Conservation (phyloP, 2,888 invertebrate genomes). For the Volucella zonaria region DNA sequence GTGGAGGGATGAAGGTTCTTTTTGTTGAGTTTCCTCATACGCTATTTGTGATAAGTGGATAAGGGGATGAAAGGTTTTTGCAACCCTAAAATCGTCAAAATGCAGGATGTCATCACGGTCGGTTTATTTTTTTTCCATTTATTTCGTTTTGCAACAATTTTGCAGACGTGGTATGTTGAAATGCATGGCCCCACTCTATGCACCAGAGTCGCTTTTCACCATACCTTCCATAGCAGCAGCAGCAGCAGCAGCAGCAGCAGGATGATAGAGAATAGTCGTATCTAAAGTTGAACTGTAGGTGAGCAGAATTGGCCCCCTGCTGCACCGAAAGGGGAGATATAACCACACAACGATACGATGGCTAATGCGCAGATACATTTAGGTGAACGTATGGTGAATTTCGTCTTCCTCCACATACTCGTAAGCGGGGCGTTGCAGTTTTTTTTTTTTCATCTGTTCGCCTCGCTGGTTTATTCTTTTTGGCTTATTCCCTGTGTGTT, state of each 20-base stretch:
- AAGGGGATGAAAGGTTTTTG: slow-evolving; percentile 39
- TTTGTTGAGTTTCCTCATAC: slow-evolving; percentile 20
- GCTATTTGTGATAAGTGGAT: slow-evolving; percentile 16
- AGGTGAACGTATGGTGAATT: slow-evolving; percentile 61
- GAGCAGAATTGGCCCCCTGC: slow-evolving; percentile 18
- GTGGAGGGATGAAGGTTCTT: slow-evolving; percentile 3
- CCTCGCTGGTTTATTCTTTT: slow-evolving; percentile 9
- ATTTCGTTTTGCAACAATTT: not conserved
- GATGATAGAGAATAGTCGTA: not conserved
- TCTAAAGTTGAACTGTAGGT: not conserved
- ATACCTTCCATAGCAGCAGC: slow-evolving; percentile 24
- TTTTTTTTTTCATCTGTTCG: slow-evolving; percentile 30
- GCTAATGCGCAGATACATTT: slow-evolving; percentile 67
- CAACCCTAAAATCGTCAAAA: slow-evolving; percentile 34
- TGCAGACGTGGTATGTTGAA: slow-evolving; percentile 61
- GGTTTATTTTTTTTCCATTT: slow-evolving; percentile 12
- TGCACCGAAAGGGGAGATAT: slow-evolving; percentile 59
- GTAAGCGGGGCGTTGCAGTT: slow-evolving; percentile 70
- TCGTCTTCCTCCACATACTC: slow-evolving; percentile 38
- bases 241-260: not conserved
- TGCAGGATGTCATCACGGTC: not conserved
- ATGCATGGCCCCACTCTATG: slow-evolving; percentile 18
- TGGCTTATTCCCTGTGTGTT: not conserved
- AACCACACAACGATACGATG: slow-evolving; percentile 45
- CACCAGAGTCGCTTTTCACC: slow-evolving; percentile 64